Evolutionary conservation across 2,113 vertebrate genomes (phyloP).

Genomic region (Helogale parvula): DNA sequence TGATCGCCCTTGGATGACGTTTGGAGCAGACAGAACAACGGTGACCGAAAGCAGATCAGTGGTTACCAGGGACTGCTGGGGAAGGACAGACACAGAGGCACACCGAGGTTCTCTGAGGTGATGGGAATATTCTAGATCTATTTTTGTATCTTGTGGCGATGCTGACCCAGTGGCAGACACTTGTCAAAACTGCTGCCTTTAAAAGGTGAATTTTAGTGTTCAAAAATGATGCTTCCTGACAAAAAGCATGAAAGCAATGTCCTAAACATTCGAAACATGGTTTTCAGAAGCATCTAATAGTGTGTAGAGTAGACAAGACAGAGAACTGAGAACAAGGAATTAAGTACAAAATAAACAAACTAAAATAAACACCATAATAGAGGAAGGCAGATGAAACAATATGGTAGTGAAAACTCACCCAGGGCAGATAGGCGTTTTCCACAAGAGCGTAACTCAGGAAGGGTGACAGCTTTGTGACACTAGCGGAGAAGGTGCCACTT

Average conservation of each 20-base stretch:
- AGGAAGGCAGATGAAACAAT: not conserved
- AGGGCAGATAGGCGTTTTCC: not conserved
- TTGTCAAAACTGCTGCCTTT: not conserved
- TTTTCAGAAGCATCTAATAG: not conserved
- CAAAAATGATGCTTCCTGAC: not conserved
- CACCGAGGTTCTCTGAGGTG: not conserved
- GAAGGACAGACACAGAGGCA: not conserved
- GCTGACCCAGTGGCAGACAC: not conserved
- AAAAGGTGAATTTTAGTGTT: not conserved
- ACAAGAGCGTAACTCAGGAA: too few relatives aligned
- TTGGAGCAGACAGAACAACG: not conserved
- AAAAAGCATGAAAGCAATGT: not conserved
- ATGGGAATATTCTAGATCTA: not conserved
- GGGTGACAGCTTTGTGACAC: not conserved
- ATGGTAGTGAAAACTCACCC: not conserved
- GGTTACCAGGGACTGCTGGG: too few relatives aligned
- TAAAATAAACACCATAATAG: not conserved
- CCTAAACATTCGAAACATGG: not conserved
- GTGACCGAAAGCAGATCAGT: not conserved
- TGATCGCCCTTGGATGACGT: not conserved
- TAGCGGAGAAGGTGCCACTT: not conserved
- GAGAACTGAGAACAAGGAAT: not conserved
- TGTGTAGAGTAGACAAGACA: not conserved
- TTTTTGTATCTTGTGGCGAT: not conserved
- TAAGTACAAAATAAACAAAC: not conserved